These are phyloP conservation scores for Pseudorasbora parva DNA, from an alignment of 2,113 vertebrate species.

Conservation along the genomic window DNA sequence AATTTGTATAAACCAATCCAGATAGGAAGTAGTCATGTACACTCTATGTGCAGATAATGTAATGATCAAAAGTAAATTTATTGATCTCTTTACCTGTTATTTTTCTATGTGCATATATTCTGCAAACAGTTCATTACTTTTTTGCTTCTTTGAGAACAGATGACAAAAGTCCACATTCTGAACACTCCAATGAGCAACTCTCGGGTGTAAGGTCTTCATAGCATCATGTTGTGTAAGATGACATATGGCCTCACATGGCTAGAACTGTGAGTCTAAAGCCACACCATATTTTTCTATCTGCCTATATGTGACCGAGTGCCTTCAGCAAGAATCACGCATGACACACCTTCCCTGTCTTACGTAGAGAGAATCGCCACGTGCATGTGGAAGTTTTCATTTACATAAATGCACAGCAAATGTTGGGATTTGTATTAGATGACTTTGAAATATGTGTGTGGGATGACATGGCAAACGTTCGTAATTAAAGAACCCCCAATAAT, in stretches of 20 bases:
- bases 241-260: constrained; percentile 51
- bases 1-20: neutral
- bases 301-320: neutral
- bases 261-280: constrained; percentile 32
- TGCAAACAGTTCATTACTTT: constrained; percentile 18
- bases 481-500: neutral
- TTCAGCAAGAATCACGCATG: neutral
- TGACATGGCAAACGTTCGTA: neutral
- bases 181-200: constrained; percentile 32
- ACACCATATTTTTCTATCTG: constrained; percentile 27
- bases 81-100: neutral
- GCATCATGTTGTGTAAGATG: constrained; percentile 36
- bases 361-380: neutral
- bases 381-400: neutral
- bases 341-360: neutral
- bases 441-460: neutral
- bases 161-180: constrained; percentile 25
- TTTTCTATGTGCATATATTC: neutral
- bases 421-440: neutral
- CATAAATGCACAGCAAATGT: neutral
- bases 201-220: constrained; percentile 18
- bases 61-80: neutral
- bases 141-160: constrained; percentile 23
- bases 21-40: neutral
- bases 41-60: neutral